Evolutionary conservation across 2,888 invertebrate genomes (phyloP).

Genomic region (Blastobasis lacticolella): DNA sequence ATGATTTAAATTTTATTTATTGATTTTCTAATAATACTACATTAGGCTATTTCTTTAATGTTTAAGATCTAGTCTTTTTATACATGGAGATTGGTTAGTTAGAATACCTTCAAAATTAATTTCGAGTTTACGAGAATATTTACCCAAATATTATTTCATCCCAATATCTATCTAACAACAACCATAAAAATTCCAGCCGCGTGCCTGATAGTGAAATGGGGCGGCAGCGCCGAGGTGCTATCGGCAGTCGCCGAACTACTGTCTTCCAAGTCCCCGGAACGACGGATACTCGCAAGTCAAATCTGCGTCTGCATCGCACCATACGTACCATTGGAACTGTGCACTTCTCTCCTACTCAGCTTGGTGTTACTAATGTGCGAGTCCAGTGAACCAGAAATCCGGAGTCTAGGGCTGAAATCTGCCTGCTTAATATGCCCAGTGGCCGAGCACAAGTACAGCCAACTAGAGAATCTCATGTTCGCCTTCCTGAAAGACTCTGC

Average conservation of each 20-base stretch:
- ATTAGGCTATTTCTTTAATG: too few relatives aligned
- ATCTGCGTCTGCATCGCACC: constrained; percentile 61
- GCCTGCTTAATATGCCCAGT: constrained; percentile 60
- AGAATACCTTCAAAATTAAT: too few relatives aligned
- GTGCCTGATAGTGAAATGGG: constrained; percentile 64
- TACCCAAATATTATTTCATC: neutral
- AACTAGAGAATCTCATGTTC: constrained; percentile 60
- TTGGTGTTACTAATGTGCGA: constrained; percentile 65
- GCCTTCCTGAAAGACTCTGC: constrained; percentile 55
- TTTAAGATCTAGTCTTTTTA: too few relatives aligned
- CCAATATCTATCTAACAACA: neutral
- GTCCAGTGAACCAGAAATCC: constrained; percentile 54
- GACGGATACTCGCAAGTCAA: constrained; percentile 54
- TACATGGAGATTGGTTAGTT: too few relatives aligned
- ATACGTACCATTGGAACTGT: constrained; percentile 60
- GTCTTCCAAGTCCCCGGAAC: constrained; percentile 49
- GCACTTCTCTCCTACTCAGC: constrained; percentile 62
- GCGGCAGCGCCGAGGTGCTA: constrained; percentile 60
- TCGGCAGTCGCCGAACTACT: constrained; percentile 59
- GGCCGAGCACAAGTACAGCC: constrained; percentile 57
- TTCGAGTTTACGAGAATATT: too few relatives aligned
- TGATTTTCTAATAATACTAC: too few relatives aligned
- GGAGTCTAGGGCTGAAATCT: constrained; percentile 51
- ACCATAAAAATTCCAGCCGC: constrained; percentile 51
- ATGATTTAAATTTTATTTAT: too few relatives aligned